Base-by-base conservation (phyloP, 2,888 invertebrate species). In the Zelleria hepariella region DNA sequence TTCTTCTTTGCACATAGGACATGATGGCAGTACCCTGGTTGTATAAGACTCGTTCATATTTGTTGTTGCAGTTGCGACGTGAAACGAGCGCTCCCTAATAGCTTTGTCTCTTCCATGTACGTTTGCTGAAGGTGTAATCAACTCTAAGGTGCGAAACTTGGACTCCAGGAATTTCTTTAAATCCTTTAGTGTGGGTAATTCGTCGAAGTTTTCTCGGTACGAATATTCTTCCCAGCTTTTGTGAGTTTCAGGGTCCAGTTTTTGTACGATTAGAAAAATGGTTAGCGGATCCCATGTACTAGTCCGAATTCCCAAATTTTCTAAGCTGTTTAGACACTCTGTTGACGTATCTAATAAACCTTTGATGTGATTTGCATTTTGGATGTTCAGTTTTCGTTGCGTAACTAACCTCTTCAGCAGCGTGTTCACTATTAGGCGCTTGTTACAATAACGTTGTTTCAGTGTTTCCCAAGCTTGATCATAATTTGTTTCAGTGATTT, bases 181-280 rank as follows among this genome's bases (percentile, higher is more conserved):
- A 15, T 60, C 58, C 0, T 56, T 24, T 64, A 62, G 63, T 2
- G 59, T 60, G 7, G 66, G 64, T 25, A 66, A 54, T 1, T 49
- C 58, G n/a, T 65, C 60, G 0, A 57, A n/a, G n/a, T 58, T 27
- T 27, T 61, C 59, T 48, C 24, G 53, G 42, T 62, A 60, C n/a
- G 58, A 23, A 58, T 61, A 21, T 21, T 65, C 56, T 59, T 69
- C 67, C 66, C 64, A 69, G 0, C 63, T 59, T 6, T 62, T 63
- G n/a, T 63, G 66, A 53, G 67, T 57, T 26, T 67, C 66, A 25
- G 63, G 61, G 58, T 69, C 69, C 58, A 67, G 52, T 49, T 66
- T 68, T 53, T 66, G 67, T 6, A 58, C 57, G 0, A 67, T 60
- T 7, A 68, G 57, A 62, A 64, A 67, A 57, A 69, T 62, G 10